Conservation (phyloP, 2,797 vertebrate species). For the Chelonia mydas region DNA sequence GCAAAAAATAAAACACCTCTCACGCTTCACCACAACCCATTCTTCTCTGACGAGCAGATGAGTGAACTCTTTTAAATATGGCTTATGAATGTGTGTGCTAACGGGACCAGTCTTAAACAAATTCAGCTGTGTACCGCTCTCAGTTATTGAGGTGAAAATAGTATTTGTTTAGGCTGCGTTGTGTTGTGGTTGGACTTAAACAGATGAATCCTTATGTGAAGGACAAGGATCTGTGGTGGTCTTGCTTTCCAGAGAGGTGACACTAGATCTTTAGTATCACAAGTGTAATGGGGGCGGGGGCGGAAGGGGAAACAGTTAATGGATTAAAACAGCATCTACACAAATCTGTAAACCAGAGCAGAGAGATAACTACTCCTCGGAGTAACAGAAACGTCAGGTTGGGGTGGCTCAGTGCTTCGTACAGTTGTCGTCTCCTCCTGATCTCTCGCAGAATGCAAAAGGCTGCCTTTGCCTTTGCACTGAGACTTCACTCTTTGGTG, state of each 20-base stretch:
- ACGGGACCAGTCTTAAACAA: background rate
- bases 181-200: background rate
- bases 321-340: background rate
- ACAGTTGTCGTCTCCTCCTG: conserved; percentile 37
- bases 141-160: accelerated
- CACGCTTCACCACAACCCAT: background rate
- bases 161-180: background rate
- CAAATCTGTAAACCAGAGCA: background rate
- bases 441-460: conserved; percentile 19
- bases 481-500: background rate
- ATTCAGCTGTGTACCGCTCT: background rate
- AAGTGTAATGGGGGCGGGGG: background rate
- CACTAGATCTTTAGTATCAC: background rate
- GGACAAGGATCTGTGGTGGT: background rate
- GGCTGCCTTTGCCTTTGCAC: background rate
- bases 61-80: background rate
- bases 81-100: accelerated
- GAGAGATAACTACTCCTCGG: background rate
- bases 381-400: conserved; percentile 21
- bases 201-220: background rate
- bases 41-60: background rate
- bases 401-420: background rate
- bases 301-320: background rate
- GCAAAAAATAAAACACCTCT: background rate
- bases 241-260: background rate